Conservation (phyloP, 2,888 invertebrate species). For the Slavum lentiscoides region DNA sequence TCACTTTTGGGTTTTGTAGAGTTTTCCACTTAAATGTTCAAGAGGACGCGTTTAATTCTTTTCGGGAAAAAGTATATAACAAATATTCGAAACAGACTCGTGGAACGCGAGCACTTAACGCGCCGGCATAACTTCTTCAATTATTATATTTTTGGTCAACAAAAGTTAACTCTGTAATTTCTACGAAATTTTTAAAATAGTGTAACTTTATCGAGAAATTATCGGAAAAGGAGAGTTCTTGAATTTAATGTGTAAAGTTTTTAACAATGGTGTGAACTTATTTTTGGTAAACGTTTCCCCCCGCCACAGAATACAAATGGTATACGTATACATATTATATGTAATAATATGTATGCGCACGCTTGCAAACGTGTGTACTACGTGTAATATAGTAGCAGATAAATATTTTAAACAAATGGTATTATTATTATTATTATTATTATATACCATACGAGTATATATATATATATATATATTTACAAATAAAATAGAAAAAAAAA, state of each 20-base stretch:
- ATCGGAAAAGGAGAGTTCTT: background rate
- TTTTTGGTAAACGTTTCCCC: background rate
- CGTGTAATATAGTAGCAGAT: too few species aligned
- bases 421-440: too few species aligned
- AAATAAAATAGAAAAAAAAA: constrained; percentile 11
- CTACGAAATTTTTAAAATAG: background rate
- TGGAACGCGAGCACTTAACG: constrained; percentile 1
- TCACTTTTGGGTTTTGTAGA: constrained; percentile 2
- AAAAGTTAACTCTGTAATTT: background rate
- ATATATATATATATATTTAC: too few species aligned
- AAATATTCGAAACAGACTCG: constrained; percentile 10
- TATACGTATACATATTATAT: too few species aligned
- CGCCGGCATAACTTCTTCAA: constrained; percentile 17
- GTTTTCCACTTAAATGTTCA: constrained; percentile 17
- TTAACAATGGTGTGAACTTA: constrained; percentile 3
- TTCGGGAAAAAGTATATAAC: background rate
- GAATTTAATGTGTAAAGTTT: constrained; percentile 17
- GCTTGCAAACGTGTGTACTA: too few species aligned
- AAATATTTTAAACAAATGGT: too few species aligned
- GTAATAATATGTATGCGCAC: too few species aligned
- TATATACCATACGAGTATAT: too few species aligned
- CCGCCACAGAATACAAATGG: background rate
- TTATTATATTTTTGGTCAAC: constrained; percentile 28
- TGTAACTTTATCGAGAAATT: background rate
- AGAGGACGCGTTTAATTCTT: constrained; percentile 14